phyloP scores from a whole-genome alignment of 1,140 invertebrate species.

The Whitmania pigra region DNA sequence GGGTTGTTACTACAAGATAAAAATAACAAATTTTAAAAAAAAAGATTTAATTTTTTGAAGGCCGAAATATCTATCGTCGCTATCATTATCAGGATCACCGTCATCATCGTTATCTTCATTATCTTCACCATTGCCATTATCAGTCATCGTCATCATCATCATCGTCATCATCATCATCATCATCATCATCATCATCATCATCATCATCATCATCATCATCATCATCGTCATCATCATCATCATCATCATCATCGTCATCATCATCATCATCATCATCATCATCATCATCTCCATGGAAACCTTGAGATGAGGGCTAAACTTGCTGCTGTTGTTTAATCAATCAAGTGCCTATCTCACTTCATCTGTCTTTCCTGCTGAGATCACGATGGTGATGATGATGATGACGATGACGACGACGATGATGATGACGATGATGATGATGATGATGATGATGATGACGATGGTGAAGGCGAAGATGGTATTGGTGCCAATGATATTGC shows the following conservation, averaged over 20 bases:
- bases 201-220: neutral
- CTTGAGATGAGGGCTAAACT: no score
- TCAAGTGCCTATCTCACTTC: no score
- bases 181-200: neutral
- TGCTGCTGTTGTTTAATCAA: no score
- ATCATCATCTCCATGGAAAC: no score
- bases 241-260: neutral
- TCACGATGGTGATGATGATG: neutral
- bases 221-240: neutral
- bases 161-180: neutral
- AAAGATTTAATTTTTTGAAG: no score
- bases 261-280: constrained; percentile 5
- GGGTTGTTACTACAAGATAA: no score
- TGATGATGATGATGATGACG: neutral
- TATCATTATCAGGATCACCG: no score
- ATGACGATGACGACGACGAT: neutral
- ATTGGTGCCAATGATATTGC: neutral
- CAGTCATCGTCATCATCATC: neutral
- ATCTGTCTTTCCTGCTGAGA: neutral
- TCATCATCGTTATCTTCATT: neutral
- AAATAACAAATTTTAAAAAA: no score
- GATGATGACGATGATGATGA: neutral
- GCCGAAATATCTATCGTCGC: no score
- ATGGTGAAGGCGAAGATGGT: neutral
- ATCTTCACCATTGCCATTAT: neutral